phyloP scores from a whole-genome alignment of 1,140 invertebrate genomes.

The Pantala flavescens region DNA sequence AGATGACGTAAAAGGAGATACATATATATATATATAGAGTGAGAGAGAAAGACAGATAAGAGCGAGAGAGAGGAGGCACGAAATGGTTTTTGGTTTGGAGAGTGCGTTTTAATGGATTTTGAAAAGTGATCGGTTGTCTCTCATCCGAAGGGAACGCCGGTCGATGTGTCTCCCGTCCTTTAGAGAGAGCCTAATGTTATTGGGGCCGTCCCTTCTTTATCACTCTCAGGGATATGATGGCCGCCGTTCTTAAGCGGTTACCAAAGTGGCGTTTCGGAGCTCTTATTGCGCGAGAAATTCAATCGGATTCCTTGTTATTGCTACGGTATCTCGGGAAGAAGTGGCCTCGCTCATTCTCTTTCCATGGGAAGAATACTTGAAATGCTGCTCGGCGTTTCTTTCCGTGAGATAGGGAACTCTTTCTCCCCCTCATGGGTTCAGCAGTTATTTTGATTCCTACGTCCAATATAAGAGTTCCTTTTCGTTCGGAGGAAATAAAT shows the following conservation, averaged over 20 bases:
- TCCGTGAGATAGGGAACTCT: too few relatives aligned
- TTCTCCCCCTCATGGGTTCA: too few relatives aligned
- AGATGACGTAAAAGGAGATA: too few relatives aligned
- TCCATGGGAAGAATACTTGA: too few relatives aligned
- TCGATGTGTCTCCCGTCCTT: background rate
- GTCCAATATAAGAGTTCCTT: too few relatives aligned
- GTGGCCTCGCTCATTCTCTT: too few relatives aligned
- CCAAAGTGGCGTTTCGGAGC: background rate
- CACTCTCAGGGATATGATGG: background rate
- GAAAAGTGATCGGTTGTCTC: background rate
- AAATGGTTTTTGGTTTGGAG: background rate
- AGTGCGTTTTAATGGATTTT: conserved; percentile 2
- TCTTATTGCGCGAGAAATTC: background rate
- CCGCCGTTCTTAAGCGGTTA: background rate
- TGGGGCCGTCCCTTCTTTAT: conserved; percentile 3
- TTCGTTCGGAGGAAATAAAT: too few relatives aligned
- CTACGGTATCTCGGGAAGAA: background rate
- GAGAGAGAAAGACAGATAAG: too few relatives aligned
- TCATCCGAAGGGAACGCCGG: background rate
- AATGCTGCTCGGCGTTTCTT: too few relatives aligned
- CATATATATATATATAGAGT: too few relatives aligned
- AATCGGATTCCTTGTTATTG: background rate
- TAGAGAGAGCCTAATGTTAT: background rate
- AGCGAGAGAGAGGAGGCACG: too few relatives aligned
- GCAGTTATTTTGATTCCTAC: too few relatives aligned